Percentiles rank a stretch among this genome's conserved stretches.
phyloP scores from a whole-genome alignment of 2,113 vertebrate genomes.

The Fregata magnificens region DNA sequence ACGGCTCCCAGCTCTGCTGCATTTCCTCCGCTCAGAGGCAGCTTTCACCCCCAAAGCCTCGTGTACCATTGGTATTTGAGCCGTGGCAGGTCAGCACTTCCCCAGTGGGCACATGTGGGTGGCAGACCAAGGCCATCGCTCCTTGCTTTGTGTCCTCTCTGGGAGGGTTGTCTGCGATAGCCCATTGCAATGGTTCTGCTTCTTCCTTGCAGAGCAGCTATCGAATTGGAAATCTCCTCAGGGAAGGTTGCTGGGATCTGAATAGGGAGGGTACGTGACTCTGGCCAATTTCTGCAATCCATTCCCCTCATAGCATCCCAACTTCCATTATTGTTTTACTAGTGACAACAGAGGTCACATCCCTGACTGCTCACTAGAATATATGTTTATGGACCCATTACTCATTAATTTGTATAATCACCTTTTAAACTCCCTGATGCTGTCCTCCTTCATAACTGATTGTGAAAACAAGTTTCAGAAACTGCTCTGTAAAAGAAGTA shows the following conservation, averaged over 20 bases:
- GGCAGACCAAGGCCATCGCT: neutral
- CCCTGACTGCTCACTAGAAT: neutral
- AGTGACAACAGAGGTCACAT: neutral
- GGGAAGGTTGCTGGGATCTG: neutral
- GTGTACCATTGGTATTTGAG: neutral
- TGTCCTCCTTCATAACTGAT: neutral
- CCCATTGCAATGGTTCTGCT: neutral
- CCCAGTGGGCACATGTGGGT: neutral
- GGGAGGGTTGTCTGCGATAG: neutral
- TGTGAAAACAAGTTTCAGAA: neutral
- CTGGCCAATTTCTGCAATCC: neutral
- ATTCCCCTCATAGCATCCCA: neutral
- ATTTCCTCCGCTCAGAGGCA: neutral
- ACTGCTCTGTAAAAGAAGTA: neutral
- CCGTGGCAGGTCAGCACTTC: neutral
- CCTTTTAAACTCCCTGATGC: neutral
- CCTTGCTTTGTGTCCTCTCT: neutral
- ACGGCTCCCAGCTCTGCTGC: neutral
- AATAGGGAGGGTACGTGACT: neutral
- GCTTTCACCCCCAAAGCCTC: neutral
- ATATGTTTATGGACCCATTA: neutral
- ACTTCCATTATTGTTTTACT: neutral
- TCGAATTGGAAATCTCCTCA: too few relatives aligned
- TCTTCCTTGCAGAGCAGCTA: neutral
- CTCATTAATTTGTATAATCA: neutral